Base-by-base conservation (phyloP, 2,797 vertebrate species). In the Poeciliopsis gracilis region DNA sequence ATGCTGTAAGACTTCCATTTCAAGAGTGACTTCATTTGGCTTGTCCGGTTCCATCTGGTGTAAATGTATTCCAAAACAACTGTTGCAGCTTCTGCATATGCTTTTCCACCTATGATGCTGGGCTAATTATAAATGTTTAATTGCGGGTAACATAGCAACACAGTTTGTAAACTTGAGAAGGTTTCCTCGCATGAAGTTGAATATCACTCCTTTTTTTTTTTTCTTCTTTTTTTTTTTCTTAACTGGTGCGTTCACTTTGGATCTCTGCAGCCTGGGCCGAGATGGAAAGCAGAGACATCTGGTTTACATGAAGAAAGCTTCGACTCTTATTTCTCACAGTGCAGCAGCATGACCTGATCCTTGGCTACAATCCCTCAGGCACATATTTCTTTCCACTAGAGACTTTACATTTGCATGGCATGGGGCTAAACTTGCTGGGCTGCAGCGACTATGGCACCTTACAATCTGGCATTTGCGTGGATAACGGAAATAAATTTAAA, bases 291-390 rank as follows among this genome's bases (percentile, higher is more conserved):
- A 87, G 91, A 86, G 89, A 93, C 94, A 95, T 95, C 94, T 95
- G 95, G 94, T 95, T 96, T 95, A 93, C 92, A 94, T 95, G 94
- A 95, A 95, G 90, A 90, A 85, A 89, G 86, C 86, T 82, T 91
- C 85, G 66, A 88, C 88, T 91, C 84, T 84, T 92, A 86, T 92
- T 93, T 94, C 93, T 95, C 94, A 91, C 91, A 93, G 90, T 84
- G 76, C 91, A 92, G 84, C 92, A 92, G 90, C 88, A 92, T 93
- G 92, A 93, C 92, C 92, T 93, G 93, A 93, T 94, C 91, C 88
- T 89, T 94, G 93, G 94, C 93, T 93, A 76, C 77, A 55, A 80
- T 91, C 91, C 93, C 93, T 85, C 72, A 84, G 88, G 93, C 92
- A 88, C 89, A 94, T 93, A 92, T 80, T 93, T 95, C 91, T 92